Evolutionary conservation across 2,888 invertebrate species (phyloP), one percentile per base, ranked within the genome.

Genomic region (Cactoblastis cactorum): DNA sequence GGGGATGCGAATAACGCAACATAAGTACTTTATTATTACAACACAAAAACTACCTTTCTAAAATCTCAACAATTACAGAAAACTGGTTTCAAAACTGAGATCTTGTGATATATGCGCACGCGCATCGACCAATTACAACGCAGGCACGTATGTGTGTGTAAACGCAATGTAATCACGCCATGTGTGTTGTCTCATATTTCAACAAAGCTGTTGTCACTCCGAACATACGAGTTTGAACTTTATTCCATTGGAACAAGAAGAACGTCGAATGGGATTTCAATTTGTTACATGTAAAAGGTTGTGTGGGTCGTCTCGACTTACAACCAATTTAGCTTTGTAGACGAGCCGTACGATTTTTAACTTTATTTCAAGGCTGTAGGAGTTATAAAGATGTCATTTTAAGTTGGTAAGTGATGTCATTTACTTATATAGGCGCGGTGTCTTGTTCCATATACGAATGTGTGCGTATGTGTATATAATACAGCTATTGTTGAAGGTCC

Each of bases 31-130:
- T n/a, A n/a, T n/a, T n/a, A 58, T 83, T 83, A 77, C 83, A 73
- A 77, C 72, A 77, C 63, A 74, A 71, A 61, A 65, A 67, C 71
- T n/a, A 78, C 87, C 88, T 89, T 89, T 88, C 88, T 88, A 89
- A 86, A 86, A 87, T 86, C 86, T 86, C 77, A 56, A 76, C 83
- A 77, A 80, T 82, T 82, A 82, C 77, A 70, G 63, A 59, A 69
- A 79, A 82, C 84, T 67, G 58, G 85, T 85, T 86, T 80, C 78
- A 79, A 83, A 80, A 80, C 76, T 74, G 68, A 68, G 67, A 62
- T 82, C 55, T 54, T 60, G 55, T 63, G 49, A 51, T 57, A 58
- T 67, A 64, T 68, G 67, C 64, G 54, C 51, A 52, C 37, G 53
- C 53, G 62, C 65, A 61, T 55, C 37, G 51, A 39, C 65, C 62